Evolutionary conservation across 2,888 invertebrate genomes (phyloP).

Genomic region (Melipona bicolor): DNA sequence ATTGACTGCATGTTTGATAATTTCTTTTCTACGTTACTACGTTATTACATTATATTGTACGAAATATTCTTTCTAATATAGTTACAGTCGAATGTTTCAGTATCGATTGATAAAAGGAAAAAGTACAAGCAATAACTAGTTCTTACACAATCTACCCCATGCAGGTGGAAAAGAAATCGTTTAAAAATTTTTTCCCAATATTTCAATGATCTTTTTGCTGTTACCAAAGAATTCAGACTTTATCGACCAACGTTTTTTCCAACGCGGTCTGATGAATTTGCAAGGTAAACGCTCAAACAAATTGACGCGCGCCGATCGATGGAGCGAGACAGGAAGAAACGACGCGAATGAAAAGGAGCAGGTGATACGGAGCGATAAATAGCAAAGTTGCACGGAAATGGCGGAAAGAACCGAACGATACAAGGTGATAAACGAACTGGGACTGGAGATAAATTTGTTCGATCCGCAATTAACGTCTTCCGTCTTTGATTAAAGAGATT

Average conservation of each 20-base stretch:
- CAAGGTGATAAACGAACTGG: not conserved
- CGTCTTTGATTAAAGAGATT: conserved; percentile 57
- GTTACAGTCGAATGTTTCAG: too few relatives aligned
- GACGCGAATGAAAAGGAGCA: not conserved
- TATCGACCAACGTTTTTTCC: not conserved
- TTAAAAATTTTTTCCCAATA: not conserved
- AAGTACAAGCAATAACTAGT: too few relatives aligned
- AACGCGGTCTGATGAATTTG: not conserved
- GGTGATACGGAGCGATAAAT: not conserved
- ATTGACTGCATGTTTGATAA: too few relatives aligned
- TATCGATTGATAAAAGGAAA: too few relatives aligned
- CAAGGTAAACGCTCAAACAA: not conserved
- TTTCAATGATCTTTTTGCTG: conserved; percentile 2
- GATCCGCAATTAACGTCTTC: conserved; percentile 49
- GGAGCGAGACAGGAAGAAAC: too few relatives aligned
- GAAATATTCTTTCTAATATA: too few relatives aligned
- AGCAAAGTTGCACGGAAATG: not conserved
- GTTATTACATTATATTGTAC: too few relatives aligned
- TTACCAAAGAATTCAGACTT: not conserved
- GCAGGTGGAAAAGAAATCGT: not conserved
- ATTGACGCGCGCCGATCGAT: not conserved
- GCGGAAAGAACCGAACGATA: conserved; percentile 10
- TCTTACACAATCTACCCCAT: too few relatives aligned
- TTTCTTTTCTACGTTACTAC: too few relatives aligned
- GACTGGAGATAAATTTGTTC: conserved; percentile 38